These are phyloP conservation scores for Tympanuchus pallidicinctus DNA, from an alignment of 2,113 vertebrate genomes.

Conservation along the genomic window DNA sequence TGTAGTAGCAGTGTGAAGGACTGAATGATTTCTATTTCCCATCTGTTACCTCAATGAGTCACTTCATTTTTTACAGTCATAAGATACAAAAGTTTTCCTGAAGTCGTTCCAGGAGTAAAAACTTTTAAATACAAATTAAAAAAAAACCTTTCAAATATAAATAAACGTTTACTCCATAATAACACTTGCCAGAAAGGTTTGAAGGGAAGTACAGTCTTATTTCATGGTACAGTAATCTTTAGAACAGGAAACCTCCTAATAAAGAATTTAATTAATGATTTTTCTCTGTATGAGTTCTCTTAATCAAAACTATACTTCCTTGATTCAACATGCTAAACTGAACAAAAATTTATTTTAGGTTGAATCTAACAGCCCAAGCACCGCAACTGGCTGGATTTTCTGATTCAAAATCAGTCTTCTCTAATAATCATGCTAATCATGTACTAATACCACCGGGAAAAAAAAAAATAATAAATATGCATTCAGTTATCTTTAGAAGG, in stretches of 20 bases:
- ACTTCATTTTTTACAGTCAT: slow-evolving; percentile 8
- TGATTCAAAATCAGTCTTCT: slow-evolving; percentile 59
- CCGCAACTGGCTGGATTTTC: slow-evolving; percentile 62
- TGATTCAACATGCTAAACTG: slow-evolving; percentile 41
- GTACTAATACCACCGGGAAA: slow-evolving; percentile 28
- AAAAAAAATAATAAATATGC: not conserved
- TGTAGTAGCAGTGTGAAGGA: not conserved
- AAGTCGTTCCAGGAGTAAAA: slow-evolving; percentile 26
- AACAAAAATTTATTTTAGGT: slow-evolving; percentile 71
- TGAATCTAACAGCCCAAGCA: slow-evolving; percentile 64
- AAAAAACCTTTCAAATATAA: slow-evolving; percentile 26
- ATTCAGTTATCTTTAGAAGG: slow-evolving; percentile 14
- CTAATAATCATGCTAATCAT: slow-evolving; percentile 61
- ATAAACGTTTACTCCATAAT: slow-evolving; percentile 34
- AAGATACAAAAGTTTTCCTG: not conserved
- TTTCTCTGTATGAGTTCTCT: slow-evolving; percentile 51
- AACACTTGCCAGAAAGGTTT: slow-evolving; percentile 55
- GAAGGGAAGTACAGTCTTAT: slow-evolving; percentile 66
- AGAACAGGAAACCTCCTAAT: slow-evolving; percentile 54
- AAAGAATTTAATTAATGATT: slow-evolving; percentile 73
- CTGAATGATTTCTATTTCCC: not conserved
- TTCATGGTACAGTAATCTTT: slow-evolving; percentile 77
- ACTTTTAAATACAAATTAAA: not conserved
- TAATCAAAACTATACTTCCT: slow-evolving; percentile 71
- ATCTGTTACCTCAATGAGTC: not conserved